Base-by-base conservation (phyloP, 2,113 vertebrate species). In the Gallinago undulata region DNA sequence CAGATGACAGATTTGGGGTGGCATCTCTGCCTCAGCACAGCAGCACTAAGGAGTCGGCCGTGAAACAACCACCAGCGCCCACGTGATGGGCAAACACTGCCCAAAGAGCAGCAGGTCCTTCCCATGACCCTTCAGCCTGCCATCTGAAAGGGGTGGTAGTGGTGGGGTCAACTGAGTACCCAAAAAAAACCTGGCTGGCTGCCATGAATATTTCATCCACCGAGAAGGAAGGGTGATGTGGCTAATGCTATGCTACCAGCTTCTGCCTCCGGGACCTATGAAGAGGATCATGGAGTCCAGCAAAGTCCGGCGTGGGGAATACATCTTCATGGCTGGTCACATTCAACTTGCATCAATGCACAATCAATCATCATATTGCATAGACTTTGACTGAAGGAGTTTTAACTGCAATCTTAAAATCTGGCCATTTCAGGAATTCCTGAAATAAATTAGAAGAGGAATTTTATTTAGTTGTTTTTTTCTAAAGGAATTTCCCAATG, bases 391-490 rank as follows among this genome's bases (percentile, higher is more conserved):
- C 80, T 96, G 94, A 79, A 94, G 89, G 89, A 93, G 73, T 50
- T 35, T 94, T 95, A 95, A 96, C 63, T 96, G 93, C 93, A 97
- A 97, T 63, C 94, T 84, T 94, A 95, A 96, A 96, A 97, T 97
- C 93, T 94, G 94, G 90, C 96, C 96, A 94, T 96, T 97, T 96
- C 84, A 96, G 87, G 91, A 94, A 95, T 97, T 96, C 9, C 94
- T 91, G 92, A 95, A 94, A 94, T 96, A 95, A 97, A 97, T 96
- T 94, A 95, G 96, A 95, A 96, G 94, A 93, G 96, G 96, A 97
- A 95, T 96, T 96, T 96, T 93, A 93, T 96, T 97, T 96, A 95
- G 95, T 93, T 64, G 56, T 17, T 67, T 73, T 85, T 69, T 10
- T 8, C 67, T 93, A 95, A 87, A 87, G 87, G 82, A 89, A 93